Conservation (phyloP, 2,797 vertebrate species). For the Typhlichthys subterraneus region DNA sequence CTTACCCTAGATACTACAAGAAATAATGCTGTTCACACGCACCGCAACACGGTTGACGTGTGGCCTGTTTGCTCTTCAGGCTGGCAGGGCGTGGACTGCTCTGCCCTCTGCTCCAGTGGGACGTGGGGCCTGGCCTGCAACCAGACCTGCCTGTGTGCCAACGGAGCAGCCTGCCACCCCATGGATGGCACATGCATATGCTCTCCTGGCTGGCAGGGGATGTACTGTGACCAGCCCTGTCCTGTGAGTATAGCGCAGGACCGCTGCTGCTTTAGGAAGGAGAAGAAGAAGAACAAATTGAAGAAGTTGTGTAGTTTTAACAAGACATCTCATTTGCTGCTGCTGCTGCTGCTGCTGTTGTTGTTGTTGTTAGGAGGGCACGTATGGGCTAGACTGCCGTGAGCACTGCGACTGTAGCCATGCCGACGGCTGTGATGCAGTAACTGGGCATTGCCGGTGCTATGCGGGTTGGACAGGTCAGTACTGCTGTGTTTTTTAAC, state of each 20-base stretch:
- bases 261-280: neutral
- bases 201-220: constrained; percentile 90
- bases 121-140: constrained; percentile 92
- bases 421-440: constrained; percentile 89
- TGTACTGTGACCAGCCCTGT: constrained; percentile 87
- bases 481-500: constrained; percentile 24
- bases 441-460: constrained; percentile 93
- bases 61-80: constrained; percentile 68
- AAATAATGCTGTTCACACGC: too few relatives aligned
- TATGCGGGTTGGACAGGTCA: constrained; percentile 97
- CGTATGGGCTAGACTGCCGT: constrained; percentile 89
- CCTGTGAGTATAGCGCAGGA: constrained; percentile 78
- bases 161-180: constrained; percentile 89
- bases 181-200: constrained; percentile 88
- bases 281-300: too few relatives aligned
- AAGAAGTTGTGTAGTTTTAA: too few relatives aligned
- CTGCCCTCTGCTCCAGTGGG: constrained; percentile 89
- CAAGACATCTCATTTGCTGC: neutral
- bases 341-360: constrained; percentile 4
- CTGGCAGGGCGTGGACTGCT: constrained; percentile 94
- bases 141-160: constrained; percentile 86
- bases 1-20: too few relatives aligned
- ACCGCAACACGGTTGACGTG: neutral
- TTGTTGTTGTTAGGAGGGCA: constrained; percentile 83
- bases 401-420: constrained; percentile 94